phyloP scores from a whole-genome alignment of 1,140 invertebrate genomes.

The Idris sp. region DNA sequence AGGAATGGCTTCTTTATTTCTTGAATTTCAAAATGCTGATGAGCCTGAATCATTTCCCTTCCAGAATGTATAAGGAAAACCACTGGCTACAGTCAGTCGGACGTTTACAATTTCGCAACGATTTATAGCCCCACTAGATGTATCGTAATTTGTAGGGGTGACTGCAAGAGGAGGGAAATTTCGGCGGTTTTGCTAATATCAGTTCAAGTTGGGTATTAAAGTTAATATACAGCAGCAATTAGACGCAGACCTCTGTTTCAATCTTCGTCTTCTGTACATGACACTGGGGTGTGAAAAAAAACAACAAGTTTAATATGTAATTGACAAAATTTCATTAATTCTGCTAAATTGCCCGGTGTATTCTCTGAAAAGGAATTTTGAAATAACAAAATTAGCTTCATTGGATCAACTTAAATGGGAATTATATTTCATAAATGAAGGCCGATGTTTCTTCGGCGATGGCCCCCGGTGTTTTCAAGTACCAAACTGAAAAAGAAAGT shows the following conservation, averaged over 20 bases:
- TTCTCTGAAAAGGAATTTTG: too few species aligned
- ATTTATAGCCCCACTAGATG: conserved; percentile 63
- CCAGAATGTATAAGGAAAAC: conserved; percentile 41
- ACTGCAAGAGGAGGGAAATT: conserved; percentile 24
- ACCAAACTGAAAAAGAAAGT: not conserved
- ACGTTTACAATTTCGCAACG: conserved; percentile 60
- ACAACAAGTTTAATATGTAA: too few species aligned
- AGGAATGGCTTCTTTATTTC: conserved; percentile 40
- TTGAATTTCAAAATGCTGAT: conserved; percentile 55
- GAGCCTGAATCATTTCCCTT: conserved; percentile 35
- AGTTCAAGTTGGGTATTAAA: conserved; percentile 74
- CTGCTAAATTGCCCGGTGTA: too few species aligned
- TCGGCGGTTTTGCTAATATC: conserved; percentile 66
- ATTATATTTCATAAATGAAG: too few species aligned
- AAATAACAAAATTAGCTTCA: too few species aligned
- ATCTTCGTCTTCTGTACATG: conserved; percentile 26
- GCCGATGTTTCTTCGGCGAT: too few species aligned
- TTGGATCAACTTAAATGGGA: too few species aligned
- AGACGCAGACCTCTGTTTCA: conserved; percentile 69
- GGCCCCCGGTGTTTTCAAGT: too few species aligned
- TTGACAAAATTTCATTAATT: too few species aligned
- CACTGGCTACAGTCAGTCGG: conserved; percentile 53
- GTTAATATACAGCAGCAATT: conserved; percentile 77
- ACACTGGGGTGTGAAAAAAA: conserved; percentile 39
- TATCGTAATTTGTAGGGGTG: conserved; percentile 51